Percentiles rank a stretch among this genome's conserved stretches.
These are phyloP conservation scores for Hycleus cichorii DNA, from an alignment of 1,140 invertebrate species.

Conservation along the genomic window DNA sequence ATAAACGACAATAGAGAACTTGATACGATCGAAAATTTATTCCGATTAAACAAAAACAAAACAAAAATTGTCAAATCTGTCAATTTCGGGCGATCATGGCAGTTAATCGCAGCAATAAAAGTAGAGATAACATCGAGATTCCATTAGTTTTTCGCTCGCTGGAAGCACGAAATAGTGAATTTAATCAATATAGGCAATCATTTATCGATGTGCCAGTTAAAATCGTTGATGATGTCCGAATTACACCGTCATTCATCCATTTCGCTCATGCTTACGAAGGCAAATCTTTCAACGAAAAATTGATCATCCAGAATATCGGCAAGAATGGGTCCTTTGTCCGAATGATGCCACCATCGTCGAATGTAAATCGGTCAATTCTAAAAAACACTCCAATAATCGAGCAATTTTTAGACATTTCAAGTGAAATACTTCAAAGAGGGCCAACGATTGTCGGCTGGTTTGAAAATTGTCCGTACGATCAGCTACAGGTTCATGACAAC, in stretches of 20 bases:
- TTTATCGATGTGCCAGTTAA: not conserved
- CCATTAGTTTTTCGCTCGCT: no score
- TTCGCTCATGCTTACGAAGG: slow-evolving; percentile 35
- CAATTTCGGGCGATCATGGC: no score
- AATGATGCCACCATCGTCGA: slow-evolving; percentile 27
- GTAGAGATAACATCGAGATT: no score
- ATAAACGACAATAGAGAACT: slow-evolving; percentile 2
- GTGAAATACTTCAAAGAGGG: slow-evolving; percentile 22
- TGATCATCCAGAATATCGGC: slow-evolving; percentile 31
- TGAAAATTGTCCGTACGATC: slow-evolving; percentile 28
- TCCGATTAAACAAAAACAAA: no score
- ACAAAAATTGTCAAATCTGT: no score
- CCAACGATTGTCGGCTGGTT: slow-evolving; percentile 31
- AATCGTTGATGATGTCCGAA: slow-evolving; percentile 23
- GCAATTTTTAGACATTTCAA: slow-evolving; percentile 30
- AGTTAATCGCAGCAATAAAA: no score
- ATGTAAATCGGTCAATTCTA: slow-evolving; percentile 20
- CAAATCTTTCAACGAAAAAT: slow-evolving; percentile 16
- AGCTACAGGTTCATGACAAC: slow-evolving; percentile 29
- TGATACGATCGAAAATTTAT: not conserved
- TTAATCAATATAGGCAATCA: no score
- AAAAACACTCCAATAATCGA: not conserved
- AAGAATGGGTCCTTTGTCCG: slow-evolving; percentile 24
- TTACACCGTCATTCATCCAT: slow-evolving; percentile 30
- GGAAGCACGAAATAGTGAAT: no score